Base-by-base conservation (phyloP, 1,140 invertebrate genomes). In the Bombus confusus region DNA sequence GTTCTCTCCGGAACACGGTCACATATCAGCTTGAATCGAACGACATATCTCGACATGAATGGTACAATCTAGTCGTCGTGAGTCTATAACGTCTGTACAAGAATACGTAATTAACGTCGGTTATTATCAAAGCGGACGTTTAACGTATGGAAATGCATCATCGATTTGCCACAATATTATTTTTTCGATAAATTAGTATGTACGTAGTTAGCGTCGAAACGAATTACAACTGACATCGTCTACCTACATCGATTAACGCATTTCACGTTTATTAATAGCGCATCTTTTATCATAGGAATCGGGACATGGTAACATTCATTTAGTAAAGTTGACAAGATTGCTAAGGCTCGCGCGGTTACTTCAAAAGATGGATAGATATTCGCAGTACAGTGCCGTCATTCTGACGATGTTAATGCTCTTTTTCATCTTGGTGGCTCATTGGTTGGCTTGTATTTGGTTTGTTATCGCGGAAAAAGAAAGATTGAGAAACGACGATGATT, bases 361-460 rank as follows among this genome's bases (percentile, higher is more conserved):
- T 68, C 98, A 99, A 94, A 99, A 99, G 96, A 98, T 99, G 96
- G 99, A 99, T 95, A 97, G 99, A 90, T 98, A 98, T 91, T 99
- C 99, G 18, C 99, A 99, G 94, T 99, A 99, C 94, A 99, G 98
- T 83, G 98, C 98, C 47, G 98, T 99, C 94, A 99, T 99, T 92
- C 95, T 99, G 78, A 98, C 99, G 28, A 96, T 99, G 77, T 96
- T 99, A 75, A 99, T 99, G 99, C 96, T 99, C 15, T 98, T 98
- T 80, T 99, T 99, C 95, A 98, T 98, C 41, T 95, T 99, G 80
- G 98, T 99, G 66, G 99, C 99, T 43, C 99, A 99, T 96, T 99
- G 99, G 99, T 96, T 99, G 68, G 99, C 99, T n/a, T 99, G 99
- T 95, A 97, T 99, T 90, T 99, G 99, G 98, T 99, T 99, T 95